Conservation (phyloP, 2,888 invertebrate genomes). For the Scrobipalpa atriplicella region DNA sequence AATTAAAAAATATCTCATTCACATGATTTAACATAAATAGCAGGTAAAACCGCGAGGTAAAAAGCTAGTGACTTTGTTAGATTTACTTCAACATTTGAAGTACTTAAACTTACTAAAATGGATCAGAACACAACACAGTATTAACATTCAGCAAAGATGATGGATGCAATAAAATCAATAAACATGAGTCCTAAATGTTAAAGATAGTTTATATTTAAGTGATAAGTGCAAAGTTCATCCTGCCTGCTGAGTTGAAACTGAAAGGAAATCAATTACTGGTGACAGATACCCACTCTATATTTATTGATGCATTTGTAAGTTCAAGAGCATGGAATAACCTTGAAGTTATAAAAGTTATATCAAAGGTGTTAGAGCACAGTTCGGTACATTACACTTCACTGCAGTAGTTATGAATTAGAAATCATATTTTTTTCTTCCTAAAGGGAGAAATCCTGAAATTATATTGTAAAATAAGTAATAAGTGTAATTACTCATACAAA, state of each 20-base stretch:
- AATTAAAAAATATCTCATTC: too few relatives aligned
- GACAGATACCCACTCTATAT: background rate
- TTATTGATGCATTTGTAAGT: background rate
- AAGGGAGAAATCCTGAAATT: too few relatives aligned
- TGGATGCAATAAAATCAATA: slow-evolving; percentile 15
- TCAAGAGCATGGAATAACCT: background rate
- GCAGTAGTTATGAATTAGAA: too few relatives aligned
- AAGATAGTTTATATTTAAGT: slow-evolving; percentile 19
- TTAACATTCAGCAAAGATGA: background rate
- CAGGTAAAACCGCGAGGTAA: too few relatives aligned
- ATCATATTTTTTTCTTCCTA: too few relatives aligned
- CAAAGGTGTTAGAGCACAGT: too few relatives aligned
- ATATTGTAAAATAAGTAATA: too few relatives aligned
- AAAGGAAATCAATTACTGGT: slow-evolving; percentile 8
- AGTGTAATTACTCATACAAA: too few relatives aligned
- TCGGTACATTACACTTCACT: too few relatives aligned
- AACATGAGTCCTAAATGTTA: slow-evolving; percentile 11
- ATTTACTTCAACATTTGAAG: too few relatives aligned
- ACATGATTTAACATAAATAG: too few relatives aligned
- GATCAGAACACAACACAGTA: background rate
- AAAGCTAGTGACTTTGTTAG: too few relatives aligned
- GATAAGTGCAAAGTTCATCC: slow-evolving; percentile 18
- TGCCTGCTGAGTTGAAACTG: background rate
- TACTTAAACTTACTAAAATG: background rate
- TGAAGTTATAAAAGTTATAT: background rate